A percentile compares a stretch with the other conserved stretches of the same genome.
phyloP scores from a whole-genome alignment of 2,797 vertebrate species.

The Neoniphon sammara region DNA sequence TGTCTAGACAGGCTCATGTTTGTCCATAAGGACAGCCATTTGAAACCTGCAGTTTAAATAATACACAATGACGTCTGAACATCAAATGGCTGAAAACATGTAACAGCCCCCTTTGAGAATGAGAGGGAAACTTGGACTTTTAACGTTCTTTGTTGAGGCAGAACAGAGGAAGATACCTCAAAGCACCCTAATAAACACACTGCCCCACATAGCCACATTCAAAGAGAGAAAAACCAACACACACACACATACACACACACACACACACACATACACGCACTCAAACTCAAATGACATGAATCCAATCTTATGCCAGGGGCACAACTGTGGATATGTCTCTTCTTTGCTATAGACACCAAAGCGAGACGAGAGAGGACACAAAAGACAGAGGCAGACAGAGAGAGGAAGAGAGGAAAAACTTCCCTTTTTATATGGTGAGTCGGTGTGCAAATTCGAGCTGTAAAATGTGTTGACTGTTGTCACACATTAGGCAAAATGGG shows the following conservation, averaged over 20 bases:
- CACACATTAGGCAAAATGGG: neutral
- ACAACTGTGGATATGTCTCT: constrained; percentile 22
- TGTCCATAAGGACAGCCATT: constrained; percentile 8
- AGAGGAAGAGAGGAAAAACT: neutral
- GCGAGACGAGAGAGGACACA: constrained; percentile 5
- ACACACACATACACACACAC: neutral
- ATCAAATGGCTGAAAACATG: constrained; percentile 30
- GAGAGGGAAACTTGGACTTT: constrained; percentile 29
- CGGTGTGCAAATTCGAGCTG: neutral
- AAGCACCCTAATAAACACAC: constrained; percentile 34
- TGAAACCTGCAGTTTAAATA: constrained; percentile 14
- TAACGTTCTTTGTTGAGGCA: constrained; percentile 31
- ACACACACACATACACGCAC: neutral
- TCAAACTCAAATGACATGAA: constrained; percentile 1
- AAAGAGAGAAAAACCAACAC: constrained; percentile 3
- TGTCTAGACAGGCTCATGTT: neutral
- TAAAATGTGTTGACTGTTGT: neutral
- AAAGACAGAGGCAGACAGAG: constrained; percentile 2
- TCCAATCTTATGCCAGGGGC: constrained; percentile 2
- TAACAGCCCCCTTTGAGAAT: constrained; percentile 27
- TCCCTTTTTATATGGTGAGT: neutral
- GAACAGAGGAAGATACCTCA: constrained; percentile 33
- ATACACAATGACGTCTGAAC: constrained; percentile 9
- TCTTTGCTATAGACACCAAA: constrained; percentile 21
- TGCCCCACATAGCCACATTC: constrained; percentile 8